These are phyloP conservation scores for Pachypanchax playfairii DNA, from an alignment of 2,113 vertebrate genomes.

Conservation along the genomic window DNA sequence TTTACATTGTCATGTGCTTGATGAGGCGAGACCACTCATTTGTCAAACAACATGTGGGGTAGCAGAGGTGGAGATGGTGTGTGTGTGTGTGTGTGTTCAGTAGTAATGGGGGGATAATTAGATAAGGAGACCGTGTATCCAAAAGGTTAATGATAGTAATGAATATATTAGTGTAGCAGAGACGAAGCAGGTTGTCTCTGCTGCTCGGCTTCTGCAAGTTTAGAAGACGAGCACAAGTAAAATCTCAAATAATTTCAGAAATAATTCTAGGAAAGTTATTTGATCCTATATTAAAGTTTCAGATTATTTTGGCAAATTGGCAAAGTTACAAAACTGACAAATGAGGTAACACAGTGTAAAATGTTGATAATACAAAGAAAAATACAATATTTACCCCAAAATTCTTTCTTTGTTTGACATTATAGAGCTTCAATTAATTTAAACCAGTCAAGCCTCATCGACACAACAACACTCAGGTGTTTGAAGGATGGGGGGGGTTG, in stretches of 20 bases:
- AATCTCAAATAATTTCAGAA: neutral
- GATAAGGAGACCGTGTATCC: slow-evolving; percentile 69
- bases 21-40: slow-evolving; percentile 80
- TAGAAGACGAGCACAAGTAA: slow-evolving; percentile 7
- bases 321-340: too few species aligned
- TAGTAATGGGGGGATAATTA: slow-evolving; percentile 72
- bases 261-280: neutral
- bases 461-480: neutral
- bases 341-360: neutral
- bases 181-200: slow-evolving; percentile 40
- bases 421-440: slow-evolving; percentile 13
- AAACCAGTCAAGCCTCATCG: neutral
- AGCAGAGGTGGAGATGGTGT: slow-evolving; percentile 41
- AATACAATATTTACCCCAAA: too few species aligned
- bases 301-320: too few species aligned
- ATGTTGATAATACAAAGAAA: too few species aligned
- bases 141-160: slow-evolving; percentile 80
- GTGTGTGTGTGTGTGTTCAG: slow-evolving; percentile 29
- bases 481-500: slow-evolving; percentile 23
- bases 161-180: slow-evolving; percentile 73
- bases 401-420: neutral
- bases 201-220: slow-evolving; percentile 27
- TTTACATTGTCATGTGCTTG: slow-evolving; percentile 78
- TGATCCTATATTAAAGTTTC: too few species aligned
- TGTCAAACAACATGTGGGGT: slow-evolving; percentile 78